These are phyloP conservation scores for Orchesella flavescens DNA, from an alignment of 2,888 invertebrate genomes.

Conservation along the genomic window DNA sequence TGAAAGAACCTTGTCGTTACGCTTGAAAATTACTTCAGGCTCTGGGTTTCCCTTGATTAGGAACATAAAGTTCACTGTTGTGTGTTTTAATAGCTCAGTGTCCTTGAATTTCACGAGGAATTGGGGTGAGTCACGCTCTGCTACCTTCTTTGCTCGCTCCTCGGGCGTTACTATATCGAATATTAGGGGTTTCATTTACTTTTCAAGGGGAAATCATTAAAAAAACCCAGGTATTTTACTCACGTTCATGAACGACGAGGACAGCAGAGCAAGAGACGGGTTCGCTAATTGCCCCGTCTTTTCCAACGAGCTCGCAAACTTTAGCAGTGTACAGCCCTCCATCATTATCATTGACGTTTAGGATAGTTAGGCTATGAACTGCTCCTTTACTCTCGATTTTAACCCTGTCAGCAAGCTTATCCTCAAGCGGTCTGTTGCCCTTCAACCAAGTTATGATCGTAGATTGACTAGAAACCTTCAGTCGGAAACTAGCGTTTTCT, in stretches of 20 bases:
- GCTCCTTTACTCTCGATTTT: constrained; percentile 79
- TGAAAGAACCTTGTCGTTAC: background rate
- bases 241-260: constrained; percentile 88
- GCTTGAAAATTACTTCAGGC: constrained; percentile 86
- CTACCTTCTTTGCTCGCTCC: constrained; percentile 81
- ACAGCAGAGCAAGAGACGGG: constrained; percentile 87
- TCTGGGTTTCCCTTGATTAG: constrained; percentile 90
- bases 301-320: constrained; percentile 75
- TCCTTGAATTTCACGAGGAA: constrained; percentile 90
- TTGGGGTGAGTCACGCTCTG: constrained; percentile 83
- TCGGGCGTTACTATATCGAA: constrained; percentile 80
- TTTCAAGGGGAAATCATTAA: background rate
- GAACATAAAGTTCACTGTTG: constrained; percentile 90
- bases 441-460: constrained; percentile 86
- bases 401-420: constrained; percentile 84
- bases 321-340: constrained; percentile 92
- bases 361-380: constrained; percentile 81
- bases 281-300: constrained; percentile 78
- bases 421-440: constrained; percentile 87
- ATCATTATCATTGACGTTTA: constrained; percentile 84
- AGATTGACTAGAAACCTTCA: constrained; percentile 81
- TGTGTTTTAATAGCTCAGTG: constrained; percentile 89
- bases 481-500: constrained; percentile 87
- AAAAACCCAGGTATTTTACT: constrained; percentile 73
- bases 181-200: background rate